These are phyloP conservation scores for Arctopsyche grandis DNA, from an alignment of 1,140 invertebrate species.

Conservation along the genomic window DNA sequence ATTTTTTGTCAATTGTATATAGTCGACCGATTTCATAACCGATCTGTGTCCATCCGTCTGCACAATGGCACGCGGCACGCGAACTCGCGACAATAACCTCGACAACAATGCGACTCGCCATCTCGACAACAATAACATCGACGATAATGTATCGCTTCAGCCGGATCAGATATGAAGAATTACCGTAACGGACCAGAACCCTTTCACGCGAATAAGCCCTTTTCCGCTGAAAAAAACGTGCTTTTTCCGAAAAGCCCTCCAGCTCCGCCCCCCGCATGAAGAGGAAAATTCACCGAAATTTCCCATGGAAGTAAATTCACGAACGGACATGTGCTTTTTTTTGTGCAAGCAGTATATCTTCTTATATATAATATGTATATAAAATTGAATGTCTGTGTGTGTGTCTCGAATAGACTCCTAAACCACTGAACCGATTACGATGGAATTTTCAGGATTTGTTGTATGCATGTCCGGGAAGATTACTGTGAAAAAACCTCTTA, in stretches of 20 bases:
- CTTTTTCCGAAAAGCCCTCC: background rate
- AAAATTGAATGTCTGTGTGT: too few relatives aligned
- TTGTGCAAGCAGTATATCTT: background rate
- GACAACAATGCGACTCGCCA: background rate
- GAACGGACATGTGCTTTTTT: background rate
- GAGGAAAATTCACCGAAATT: background rate
- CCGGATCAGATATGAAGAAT: constrained; percentile 20
- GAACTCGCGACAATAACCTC: background rate
- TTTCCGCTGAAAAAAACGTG: background rate
- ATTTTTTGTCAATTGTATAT: too few relatives aligned
- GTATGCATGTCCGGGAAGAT: too few relatives aligned
- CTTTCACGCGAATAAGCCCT: constrained; percentile 11
- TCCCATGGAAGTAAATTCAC: background rate
- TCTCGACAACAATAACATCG: constrained; percentile 3
- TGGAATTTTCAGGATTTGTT: too few relatives aligned
- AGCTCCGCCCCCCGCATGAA: background rate
- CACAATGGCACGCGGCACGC: too few relatives aligned
- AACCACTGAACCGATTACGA: too few relatives aligned
- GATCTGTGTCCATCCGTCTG: too few relatives aligned
- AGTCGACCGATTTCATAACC: too few relatives aligned
- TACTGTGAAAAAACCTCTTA: too few relatives aligned
- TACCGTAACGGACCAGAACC: constrained; percentile 13
- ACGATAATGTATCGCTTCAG: constrained; percentile 19
- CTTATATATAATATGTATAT: too few relatives aligned
- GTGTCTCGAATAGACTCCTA: too few relatives aligned